A percentile compares a stretch with the other conserved stretches of the same genome.
Evolutionary conservation across 2,113 vertebrate genomes (phyloP).

Genomic region (Todiramphus saurophagus): DNA sequence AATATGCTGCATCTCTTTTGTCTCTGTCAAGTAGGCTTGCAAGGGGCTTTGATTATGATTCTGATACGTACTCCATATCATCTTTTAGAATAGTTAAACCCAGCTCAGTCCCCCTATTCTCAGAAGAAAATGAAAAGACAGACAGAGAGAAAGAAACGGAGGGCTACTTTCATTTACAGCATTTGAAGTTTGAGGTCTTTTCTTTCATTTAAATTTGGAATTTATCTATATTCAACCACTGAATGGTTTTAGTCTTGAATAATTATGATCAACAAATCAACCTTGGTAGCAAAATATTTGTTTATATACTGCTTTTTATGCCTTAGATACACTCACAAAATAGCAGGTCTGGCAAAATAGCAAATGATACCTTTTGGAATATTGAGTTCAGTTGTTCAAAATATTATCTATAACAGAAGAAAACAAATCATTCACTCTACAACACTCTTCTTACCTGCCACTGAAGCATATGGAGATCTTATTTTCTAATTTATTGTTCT

Average conservation of each 20-base stretch:
- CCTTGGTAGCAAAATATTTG: not conserved
- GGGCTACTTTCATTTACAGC: not conserved
- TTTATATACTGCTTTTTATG: not conserved
- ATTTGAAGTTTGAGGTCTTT: not conserved
- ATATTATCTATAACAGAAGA: not conserved
- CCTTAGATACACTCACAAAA: not conserved
- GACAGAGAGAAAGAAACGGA: not conserved
- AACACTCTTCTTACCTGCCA: not conserved
- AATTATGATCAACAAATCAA: not conserved
- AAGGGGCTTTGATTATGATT: not conserved
- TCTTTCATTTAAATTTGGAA: not conserved
- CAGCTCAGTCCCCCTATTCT: not conserved
- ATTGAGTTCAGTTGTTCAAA: not conserved
- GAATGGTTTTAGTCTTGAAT: not conserved
- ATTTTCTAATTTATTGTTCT: not conserved
- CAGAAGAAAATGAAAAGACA: not conserved
- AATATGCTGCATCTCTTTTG: not conserved
- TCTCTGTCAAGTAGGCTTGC: conserved; percentile 3
- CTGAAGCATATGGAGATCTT: not conserved
- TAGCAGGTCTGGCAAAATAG: not conserved
- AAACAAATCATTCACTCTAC: not conserved
- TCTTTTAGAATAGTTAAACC: not conserved
- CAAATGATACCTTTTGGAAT: not conserved
- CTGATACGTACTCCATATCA: not conserved
- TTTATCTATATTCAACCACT: not conserved